A percentile compares a stretch with the other conserved stretches of the same genome.
phyloP scores from a whole-genome alignment of 2,888 invertebrate genomes.

The Deilephila porcellus region DNA sequence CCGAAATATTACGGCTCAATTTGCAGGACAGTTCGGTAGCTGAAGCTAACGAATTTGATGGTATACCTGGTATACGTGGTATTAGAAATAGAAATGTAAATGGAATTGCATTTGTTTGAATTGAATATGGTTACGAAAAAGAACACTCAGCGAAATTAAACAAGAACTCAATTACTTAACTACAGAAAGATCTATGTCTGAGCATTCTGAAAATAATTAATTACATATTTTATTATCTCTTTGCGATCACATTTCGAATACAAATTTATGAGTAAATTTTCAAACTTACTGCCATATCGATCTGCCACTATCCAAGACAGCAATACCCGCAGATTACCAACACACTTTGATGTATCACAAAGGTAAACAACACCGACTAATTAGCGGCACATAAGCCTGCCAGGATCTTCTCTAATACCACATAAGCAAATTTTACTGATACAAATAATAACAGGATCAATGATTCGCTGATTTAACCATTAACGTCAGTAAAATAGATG shows the following conservation, averaged over 20 bases:
- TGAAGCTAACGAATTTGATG: too few relatives aligned
- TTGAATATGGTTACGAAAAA: too few relatives aligned
- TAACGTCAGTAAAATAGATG: conserved; percentile 17
- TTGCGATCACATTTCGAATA: too few relatives aligned
- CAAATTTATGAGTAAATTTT: not conserved
- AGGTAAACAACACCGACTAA: conserved; percentile 71
- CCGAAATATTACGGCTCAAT: not conserved
- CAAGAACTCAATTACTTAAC: too few relatives aligned
- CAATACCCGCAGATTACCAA: conserved; percentile 44
- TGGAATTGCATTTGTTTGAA: too few relatives aligned
- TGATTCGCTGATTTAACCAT: conserved; percentile 13
- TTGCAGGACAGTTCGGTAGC: too few relatives aligned
- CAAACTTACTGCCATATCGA: not conserved
- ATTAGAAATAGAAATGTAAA: too few relatives aligned
- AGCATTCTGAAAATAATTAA: too few relatives aligned
- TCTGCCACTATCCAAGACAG: not conserved
- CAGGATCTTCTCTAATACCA: conserved; percentile 60
- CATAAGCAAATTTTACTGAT: conserved; percentile 66
- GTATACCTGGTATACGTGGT: too few relatives aligned
- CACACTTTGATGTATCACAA: conserved; percentile 72
- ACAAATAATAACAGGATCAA: conserved; percentile 50
- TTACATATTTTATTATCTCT: too few relatives aligned
- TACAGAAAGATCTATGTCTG: too few relatives aligned
- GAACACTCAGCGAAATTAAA: too few relatives aligned
- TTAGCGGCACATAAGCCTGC: conserved; percentile 68